phyloP scores from a whole-genome alignment of 2,113 vertebrate species.

The Pipra filicauda region DNA sequence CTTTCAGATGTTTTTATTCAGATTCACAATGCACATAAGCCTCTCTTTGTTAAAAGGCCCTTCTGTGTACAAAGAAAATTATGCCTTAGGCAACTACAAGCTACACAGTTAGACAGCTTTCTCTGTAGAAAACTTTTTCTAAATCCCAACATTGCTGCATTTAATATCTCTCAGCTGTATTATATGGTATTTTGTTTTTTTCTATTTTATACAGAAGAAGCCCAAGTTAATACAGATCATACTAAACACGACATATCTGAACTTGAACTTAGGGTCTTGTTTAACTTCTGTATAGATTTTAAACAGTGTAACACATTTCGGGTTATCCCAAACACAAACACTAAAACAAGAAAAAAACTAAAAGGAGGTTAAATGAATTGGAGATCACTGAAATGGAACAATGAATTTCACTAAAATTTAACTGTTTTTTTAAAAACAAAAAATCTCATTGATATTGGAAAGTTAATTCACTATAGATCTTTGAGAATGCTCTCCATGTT shows the following conservation, averaged over 20 bases:
- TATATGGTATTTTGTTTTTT: not conserved
- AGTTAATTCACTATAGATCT: not conserved
- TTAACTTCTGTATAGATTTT: not conserved
- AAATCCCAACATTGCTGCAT: not conserved
- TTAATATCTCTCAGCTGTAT: not conserved
- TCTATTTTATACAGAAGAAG: not conserved
- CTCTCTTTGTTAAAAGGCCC: slow-evolving; percentile 31
- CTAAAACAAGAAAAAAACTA: not conserved
- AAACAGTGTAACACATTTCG: not conserved
- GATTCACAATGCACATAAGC: slow-evolving; percentile 5
- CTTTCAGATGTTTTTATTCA: slow-evolving; percentile 16
- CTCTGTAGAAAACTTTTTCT: not conserved
- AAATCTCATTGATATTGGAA: not conserved
- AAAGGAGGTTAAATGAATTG: not conserved
- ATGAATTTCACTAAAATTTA: not conserved
- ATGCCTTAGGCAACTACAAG: not conserved
- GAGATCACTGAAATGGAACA: not conserved
- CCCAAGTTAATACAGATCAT: not conserved
- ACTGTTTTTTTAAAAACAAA: not conserved
- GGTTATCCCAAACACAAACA: not conserved
- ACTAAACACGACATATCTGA: not conserved
- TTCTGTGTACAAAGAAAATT: slow-evolving; percentile 25
- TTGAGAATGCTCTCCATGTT: not conserved
- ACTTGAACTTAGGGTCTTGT: not conserved
- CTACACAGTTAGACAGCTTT: not conserved